Conservation (phyloP, 2,113 vertebrate species). For the Nyctibius bracteatus region DNA sequence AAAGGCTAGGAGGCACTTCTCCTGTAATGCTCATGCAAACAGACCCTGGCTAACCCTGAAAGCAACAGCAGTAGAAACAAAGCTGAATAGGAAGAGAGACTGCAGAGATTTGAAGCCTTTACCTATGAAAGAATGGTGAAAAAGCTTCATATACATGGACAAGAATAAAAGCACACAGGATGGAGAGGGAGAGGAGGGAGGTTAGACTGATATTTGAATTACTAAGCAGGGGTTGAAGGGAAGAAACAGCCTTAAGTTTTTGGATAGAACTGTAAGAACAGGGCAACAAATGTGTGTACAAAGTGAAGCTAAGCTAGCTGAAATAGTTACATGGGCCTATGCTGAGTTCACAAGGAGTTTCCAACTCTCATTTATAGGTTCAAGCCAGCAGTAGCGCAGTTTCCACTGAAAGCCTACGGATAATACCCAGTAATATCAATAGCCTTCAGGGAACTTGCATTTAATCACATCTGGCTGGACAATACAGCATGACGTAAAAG, state of each 20-base stretch:
- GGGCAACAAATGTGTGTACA: not conserved
- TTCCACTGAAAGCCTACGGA: not conserved
- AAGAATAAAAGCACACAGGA: not conserved
- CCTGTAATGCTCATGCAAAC: not conserved
- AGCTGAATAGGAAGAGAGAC: not conserved
- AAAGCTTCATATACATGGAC: not conserved
- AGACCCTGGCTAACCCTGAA: not conserved
- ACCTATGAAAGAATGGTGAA: not conserved
- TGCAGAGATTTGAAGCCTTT: not conserved
- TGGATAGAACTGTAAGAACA: not conserved
- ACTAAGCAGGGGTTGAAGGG: not conserved
- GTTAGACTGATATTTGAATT: not conserved
- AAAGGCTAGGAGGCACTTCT: not conserved
- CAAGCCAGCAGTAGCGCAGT: not conserved
- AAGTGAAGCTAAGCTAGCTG: not conserved
- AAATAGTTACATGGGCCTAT: not conserved
- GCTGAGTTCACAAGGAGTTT: not conserved
- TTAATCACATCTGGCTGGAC: not conserved
- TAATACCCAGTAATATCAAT: not conserved
- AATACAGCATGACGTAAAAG: not conserved
- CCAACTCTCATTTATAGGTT: not conserved
- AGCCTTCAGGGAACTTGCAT: not conserved
- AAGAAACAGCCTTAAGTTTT: not conserved
- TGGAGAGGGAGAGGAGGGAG: not conserved
- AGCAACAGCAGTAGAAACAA: not conserved